Evolutionary conservation across 1,140 invertebrate species (phyloP), one percentile per base, ranked within the genome.

Genomic region (Pogonus chalceus): DNA sequence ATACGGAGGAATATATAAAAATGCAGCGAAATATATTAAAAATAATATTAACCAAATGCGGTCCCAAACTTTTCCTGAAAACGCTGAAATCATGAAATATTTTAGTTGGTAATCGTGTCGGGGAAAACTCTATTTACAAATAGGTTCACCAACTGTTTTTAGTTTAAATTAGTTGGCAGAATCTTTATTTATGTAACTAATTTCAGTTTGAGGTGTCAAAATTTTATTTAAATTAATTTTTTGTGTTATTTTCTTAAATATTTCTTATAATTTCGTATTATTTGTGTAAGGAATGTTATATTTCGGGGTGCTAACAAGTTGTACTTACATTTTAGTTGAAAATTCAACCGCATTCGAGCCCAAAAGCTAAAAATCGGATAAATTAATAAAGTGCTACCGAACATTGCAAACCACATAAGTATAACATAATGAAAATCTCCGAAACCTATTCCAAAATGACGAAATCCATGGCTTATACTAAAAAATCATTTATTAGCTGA

Each of bases 361-460:
- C 81, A 85, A 49, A 72, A 64, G 35, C 69, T 70, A 60, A 82
- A 81, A n/a, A 56, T 61, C 18, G 69, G 63, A 62, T 79, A 83
- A 16, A 79, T 63, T n/a, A 67, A 20, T 26, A 79, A 60, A 0
- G 77, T 75, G 10, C 70, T 71, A 0, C 69, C 20, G 46, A 73
- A 69, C 76, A 83, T 79, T 12, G 65, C 51, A 1, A 75, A 53
- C 82, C 82, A 85, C 43, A 79, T 68, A 4, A 67, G 58, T 31
- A 81, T 57, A 2, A 76, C 79, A 22, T 64, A 66, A 14, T 75
- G 63, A 43, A 82, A 72, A 59, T 81, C 76, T 14, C 70, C 76
- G 61, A 85, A 81, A 7, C 72, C 72, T 61, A 60, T 71, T 22
- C 56, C 60, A 51, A 84, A 75, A 1, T 80, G 67, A 18, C 68